Evolutionary conservation across 2,888 invertebrate genomes (phyloP).

Genomic region (Cryptocheilus praepositus): DNA sequence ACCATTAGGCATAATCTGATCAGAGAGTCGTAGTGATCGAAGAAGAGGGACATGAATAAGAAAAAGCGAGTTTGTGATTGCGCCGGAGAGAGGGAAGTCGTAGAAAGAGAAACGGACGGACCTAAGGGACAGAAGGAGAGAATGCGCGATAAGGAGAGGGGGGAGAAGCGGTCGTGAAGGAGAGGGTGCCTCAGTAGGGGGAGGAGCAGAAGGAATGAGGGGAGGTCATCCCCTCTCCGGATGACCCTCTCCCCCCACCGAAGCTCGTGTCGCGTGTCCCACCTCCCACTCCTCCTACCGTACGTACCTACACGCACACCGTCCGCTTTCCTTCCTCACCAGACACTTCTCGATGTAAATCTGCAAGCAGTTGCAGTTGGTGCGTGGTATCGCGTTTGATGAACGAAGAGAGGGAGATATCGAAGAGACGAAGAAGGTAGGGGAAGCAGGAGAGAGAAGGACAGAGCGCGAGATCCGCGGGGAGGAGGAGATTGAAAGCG

Average conservation of each 20-base stretch:
- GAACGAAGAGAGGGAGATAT: conserved; percentile 3
- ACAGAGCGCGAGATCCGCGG: conserved; percentile 11
- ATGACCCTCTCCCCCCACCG: conserved; percentile 55
- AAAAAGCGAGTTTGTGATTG: conserved; percentile 44
- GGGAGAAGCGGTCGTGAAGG: conserved; percentile 22
- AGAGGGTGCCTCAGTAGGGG: conserved; percentile 36
- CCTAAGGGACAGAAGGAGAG: conserved; percentile 12
- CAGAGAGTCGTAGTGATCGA: conserved; percentile 14
- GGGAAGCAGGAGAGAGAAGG: conserved; percentile 15
- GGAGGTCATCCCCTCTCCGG: conserved; percentile 47
- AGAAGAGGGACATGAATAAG: conserved; percentile 38
- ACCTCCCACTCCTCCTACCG: conserved; percentile 70
- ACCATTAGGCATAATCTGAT: too few species aligned
- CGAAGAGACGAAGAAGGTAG: conserved; percentile 8
- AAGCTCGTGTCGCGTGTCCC: conserved; percentile 71
- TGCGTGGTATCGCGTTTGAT: conserved; percentile 26
- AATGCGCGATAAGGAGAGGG: conserved; percentile 1
- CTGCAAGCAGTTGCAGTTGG: conserved; percentile 50
- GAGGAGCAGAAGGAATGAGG: conserved; percentile 39
- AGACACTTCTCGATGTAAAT: conserved; percentile 39
- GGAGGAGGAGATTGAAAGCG: conserved; percentile 20
- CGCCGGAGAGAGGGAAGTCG: conserved; percentile 16
- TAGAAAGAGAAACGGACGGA: conserved; percentile 5
- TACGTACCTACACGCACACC: conserved; percentile 31
- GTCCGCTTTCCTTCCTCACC: conserved; percentile 23